Base-by-base conservation (phyloP, 1,140 invertebrate genomes). In the Cherax destructor region DNA sequence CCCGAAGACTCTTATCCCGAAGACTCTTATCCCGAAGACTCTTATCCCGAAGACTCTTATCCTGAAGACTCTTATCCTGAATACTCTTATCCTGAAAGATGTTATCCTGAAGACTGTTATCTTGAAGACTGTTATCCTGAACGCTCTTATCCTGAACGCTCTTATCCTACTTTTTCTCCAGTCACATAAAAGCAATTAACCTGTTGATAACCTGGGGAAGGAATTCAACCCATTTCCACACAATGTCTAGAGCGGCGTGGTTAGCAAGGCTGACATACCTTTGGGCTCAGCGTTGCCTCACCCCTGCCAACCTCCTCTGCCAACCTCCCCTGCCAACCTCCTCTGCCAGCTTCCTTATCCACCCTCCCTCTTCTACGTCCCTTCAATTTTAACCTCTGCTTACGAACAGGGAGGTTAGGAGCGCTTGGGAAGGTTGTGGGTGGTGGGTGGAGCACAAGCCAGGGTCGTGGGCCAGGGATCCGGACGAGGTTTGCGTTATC, bases 201-300 rank as follows among this genome's bases (percentile, higher is more conserved):
- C 87, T 88, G 87, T 88, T 88, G 87, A 88, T 88, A 88, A 88
- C 83, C 78, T 80, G 72, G 47, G 59, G 78, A 56, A 74, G 80
- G 87, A 81, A 81, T 88, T 50, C 87, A 81, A 81, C 87, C 84
- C 80, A 88, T 88, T 88, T 88, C 87, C 87, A 80, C 87, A 88
- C 87, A 88, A 88, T 87, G 86, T 87, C 86, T 87, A 59, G 77
- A 24, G 30, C 56, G 61, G 87, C 87, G 79, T 56, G 87, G 59
- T 56, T 81, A 50, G 41, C 78, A 81, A 50, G n/a, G 87, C 88
- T 90, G 61, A 56, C 81, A 83, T 85, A 76, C 88, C 88, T 83
- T 41, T 0, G 2, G 30, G 30, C 30, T 41, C 30, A 41, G 30
- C 30, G 30, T 49, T 24, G 50, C 50, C 72, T 76, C 81, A 18